Percentiles rank a stretch among this genome's conserved stretches.
These are phyloP conservation scores for Busseola fusca DNA, from an alignment of 2,888 invertebrate species.

Conservation along the genomic window DNA sequence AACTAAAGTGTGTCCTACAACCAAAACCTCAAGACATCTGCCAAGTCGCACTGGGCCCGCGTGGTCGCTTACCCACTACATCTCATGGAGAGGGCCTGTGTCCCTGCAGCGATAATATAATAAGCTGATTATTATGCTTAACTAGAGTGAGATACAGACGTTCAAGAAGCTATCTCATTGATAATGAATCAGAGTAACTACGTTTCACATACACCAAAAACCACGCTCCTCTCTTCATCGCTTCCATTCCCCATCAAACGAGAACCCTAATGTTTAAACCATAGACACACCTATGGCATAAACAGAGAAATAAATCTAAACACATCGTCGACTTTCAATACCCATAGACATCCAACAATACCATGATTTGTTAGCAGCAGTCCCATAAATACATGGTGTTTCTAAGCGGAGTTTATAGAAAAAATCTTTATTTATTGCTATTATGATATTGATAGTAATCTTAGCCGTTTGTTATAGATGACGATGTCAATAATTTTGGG, in stretches of 20 bases:
- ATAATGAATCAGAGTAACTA: slow-evolving; percentile 1
- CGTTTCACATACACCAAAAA: slow-evolving; percentile 1
- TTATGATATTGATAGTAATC: slow-evolving; percentile 74
- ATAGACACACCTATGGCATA: slow-evolving; percentile 33
- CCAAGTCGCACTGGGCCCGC: too few species aligned
- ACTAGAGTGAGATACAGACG: too few species aligned
- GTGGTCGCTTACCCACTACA: too few species aligned
- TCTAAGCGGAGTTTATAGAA: slow-evolving; percentile 66
- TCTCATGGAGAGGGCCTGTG: too few species aligned
- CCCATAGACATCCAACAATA: slow-evolving; percentile 72
- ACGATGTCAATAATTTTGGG: slow-evolving; percentile 63
- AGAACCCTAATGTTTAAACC: slow-evolving; percentile 39
- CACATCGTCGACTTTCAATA: slow-evolving; percentile 79
- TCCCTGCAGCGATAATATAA: too few species aligned
- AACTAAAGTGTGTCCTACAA: not conserved
- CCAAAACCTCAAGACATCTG: too few species aligned
- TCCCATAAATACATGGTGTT: slow-evolving; percentile 78
- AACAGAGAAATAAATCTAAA: slow-evolving; percentile 77
- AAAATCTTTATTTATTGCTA: slow-evolving; percentile 79
- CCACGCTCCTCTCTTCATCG: slow-evolving; percentile 25
- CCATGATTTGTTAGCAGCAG: slow-evolving; percentile 82
- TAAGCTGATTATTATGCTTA: too few species aligned
- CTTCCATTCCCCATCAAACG: slow-evolving; percentile 54
- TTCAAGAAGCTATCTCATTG: not conserved
- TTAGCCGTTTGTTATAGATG: slow-evolving; percentile 59